Percentiles rank a stretch among this genome's conserved stretches.
Evolutionary conservation across 2,888 invertebrate species (phyloP).

Genomic region (Pseudeuparius sepicola): DNA sequence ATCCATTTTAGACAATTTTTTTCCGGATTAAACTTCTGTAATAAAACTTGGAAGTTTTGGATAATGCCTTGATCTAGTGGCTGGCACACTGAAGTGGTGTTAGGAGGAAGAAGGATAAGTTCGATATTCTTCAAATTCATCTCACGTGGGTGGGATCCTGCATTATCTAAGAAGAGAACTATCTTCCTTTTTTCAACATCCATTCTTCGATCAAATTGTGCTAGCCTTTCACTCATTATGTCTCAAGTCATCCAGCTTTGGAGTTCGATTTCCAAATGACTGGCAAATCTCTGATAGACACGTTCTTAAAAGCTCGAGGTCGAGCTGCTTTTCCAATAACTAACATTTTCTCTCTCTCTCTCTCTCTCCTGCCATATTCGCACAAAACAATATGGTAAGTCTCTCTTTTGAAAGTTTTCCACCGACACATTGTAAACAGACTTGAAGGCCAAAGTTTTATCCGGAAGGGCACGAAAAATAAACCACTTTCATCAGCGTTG

Average conservation of each 20-base stretch:
- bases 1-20: no score
- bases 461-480: slow-evolving; percentile 7
- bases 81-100: slow-evolving; percentile 7
- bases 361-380: slow-evolving; percentile 9
- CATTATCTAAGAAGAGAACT: slow-evolving; percentile 8
- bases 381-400: slow-evolving; percentile 9
- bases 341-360: slow-evolving; percentile 13
- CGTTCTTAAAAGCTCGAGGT: slow-evolving; percentile 7
- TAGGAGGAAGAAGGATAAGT: slow-evolving; percentile 7
- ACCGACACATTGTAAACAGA: slow-evolving; percentile 4
- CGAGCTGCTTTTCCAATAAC: slow-evolving; percentile 8
- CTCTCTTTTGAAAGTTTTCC: slow-evolving; percentile 5
- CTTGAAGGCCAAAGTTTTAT: slow-evolving; percentile 9
- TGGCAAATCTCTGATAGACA: slow-evolving; percentile 8
- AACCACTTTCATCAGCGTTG: slow-evolving; percentile 8
- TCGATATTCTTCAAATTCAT: slow-evolving; percentile 7
- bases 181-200: slow-evolving; percentile 5
- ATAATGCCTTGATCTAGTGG: slow-evolving; percentile 6
- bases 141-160: slow-evolving; percentile 4
- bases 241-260: slow-evolving; percentile 12
- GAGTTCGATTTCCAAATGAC: slow-evolving; percentile 9
- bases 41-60: no score
- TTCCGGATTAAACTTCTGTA: no score
- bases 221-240: slow-evolving; percentile 10
- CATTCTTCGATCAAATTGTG: slow-evolving; percentile 7